These are phyloP conservation scores for human DNA, from an alignment of 2,113 vertebrate genomes.

Conservation along the genomic window DNA sequence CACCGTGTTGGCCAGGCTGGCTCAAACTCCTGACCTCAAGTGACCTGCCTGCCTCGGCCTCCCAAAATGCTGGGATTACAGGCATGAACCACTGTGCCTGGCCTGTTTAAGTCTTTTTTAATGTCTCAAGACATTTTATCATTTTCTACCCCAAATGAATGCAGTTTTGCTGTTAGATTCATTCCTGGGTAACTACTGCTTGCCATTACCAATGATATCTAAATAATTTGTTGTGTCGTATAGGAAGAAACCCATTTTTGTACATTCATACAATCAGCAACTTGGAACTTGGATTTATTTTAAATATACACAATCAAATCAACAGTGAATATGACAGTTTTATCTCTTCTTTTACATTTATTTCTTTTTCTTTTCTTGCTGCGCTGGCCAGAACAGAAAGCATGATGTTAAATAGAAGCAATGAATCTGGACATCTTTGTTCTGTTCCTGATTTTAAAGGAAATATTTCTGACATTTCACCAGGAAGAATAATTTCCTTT, in stretches of 20 bases:
- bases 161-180: background rate
- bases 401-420: background rate
- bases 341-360: background rate
- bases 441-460: background rate
- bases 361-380: background rate
- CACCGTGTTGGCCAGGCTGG: background rate
- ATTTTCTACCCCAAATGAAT: background rate
- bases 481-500: background rate
- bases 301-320: background rate
- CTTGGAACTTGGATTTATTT: background rate
- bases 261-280: background rate
- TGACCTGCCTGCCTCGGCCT: background rate
- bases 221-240: background rate
- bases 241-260: background rate
- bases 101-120: background rate
- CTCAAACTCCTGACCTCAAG: background rate
- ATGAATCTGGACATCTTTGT: background rate
- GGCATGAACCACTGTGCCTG: background rate
- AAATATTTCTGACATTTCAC: background rate
- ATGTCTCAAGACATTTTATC: background rate
- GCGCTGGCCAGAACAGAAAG: background rate
- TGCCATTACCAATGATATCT: background rate
- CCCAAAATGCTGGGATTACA: background rate
- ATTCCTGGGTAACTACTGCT: background rate
- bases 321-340: background rate